Evolutionary conservation across 2,888 invertebrate genomes (phyloP), one percentile per base, ranked within the genome.

Genomic region (Epinotia bilunana): DNA sequence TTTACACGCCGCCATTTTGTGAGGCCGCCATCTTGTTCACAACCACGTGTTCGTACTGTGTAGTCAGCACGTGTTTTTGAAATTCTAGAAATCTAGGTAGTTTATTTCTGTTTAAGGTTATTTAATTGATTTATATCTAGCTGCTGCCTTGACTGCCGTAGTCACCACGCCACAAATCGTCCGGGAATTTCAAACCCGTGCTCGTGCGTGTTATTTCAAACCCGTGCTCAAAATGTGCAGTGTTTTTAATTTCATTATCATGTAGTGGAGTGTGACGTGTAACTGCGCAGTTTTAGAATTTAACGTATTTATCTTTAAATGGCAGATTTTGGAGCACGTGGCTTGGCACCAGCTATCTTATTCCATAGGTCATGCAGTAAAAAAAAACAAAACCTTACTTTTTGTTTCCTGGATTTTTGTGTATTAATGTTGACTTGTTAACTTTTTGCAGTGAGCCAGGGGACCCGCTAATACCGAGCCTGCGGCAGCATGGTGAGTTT

Each of bases 401-500:
- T 53, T 53, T 7, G 7, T 53, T 5, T 53, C 53, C 53, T n/a
- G 49, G 4, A 0, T 46, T 13, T 63, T 78, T 68, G 20, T n/a
- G 57, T 11, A 7, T 62, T 58, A 2, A 20, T 33, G 23, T 62
- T 72, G 12, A 69, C 28, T 39, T 53, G 60, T 74, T 71, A 76
- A 62, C 79, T 82, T 70, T 77, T 86, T 82, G 0, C 88, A 93
- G 93, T 89, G 86, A 87, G 91, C 91, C 92, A 90, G 91, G 86
- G 91, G 87, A 70, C 82, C 87, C 80, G 88, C 84, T 77, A 49
- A 73, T 55, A 79, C 80, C 82, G 76, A 86, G 80, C 87, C 88
- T 88, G 86, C 79, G 76, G 84, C 82, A 77, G 82, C 81, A 83
- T 84, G 88, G 92, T 91, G 69, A 89, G 91, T 86, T 0, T 12